These are phyloP conservation scores for Asarcornis scutulata DNA, from an alignment of 2,113 vertebrate species.

Conservation along the genomic window DNA sequence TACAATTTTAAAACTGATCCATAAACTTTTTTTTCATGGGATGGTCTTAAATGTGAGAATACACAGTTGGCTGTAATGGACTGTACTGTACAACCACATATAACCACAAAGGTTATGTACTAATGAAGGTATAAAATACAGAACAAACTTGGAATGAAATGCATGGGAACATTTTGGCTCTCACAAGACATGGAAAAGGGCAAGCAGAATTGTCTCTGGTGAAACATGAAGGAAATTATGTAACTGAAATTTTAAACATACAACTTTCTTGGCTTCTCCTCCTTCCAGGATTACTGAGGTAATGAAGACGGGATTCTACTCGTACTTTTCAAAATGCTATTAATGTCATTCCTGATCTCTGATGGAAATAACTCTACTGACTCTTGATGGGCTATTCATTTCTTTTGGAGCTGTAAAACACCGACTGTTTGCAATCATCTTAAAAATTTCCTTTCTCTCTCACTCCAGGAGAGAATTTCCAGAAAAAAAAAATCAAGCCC, in stretches of 20 bases:
- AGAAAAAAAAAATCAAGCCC: neutral
- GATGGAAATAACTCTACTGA: neutral
- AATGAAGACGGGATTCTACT: conserved; percentile 24
- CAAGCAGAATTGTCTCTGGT: conserved; percentile 30
- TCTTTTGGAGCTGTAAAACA: neutral
- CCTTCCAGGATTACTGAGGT: conserved; percentile 21
- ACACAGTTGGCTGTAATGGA: neutral
- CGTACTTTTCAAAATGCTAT: neutral
- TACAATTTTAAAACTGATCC: neutral
- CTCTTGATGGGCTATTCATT: neutral
- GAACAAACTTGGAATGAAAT: conserved; percentile 24
- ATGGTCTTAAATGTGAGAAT: conserved; percentile 6
- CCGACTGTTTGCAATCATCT: neutral
- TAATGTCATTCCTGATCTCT: neutral
- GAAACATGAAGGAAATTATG: conserved; percentile 42
- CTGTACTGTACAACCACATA: neutral
- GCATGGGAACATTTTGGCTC: neutral
- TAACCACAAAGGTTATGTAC: neutral
- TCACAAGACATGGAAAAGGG: neutral
- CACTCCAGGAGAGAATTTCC: neutral
- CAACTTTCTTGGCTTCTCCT: conserved; percentile 20
- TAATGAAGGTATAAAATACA: conserved; percentile 33
- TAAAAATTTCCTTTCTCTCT: neutral
- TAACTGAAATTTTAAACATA: conserved; percentile 42
- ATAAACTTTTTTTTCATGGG: neutral